Evolutionary conservation across 2,113 vertebrate genomes (phyloP).

Genomic region (Mormyrus iriodes): DNA sequence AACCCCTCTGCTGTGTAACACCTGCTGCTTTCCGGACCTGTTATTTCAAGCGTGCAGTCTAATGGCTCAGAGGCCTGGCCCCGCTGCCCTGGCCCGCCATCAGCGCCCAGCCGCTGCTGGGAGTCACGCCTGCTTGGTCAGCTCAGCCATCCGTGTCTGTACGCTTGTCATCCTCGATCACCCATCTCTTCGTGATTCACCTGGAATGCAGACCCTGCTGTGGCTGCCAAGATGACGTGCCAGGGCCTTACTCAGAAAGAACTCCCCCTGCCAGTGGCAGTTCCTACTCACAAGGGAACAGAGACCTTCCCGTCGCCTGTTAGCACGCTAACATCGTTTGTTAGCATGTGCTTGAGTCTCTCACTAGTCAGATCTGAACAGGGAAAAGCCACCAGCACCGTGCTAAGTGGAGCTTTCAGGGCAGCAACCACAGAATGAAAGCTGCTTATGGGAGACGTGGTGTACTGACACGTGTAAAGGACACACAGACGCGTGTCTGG

Average conservation of each 20-base stretch:
- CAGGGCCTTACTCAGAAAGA: neutral
- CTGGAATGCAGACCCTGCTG: neutral
- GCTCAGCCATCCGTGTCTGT: neutral
- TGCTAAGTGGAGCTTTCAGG: neutral
- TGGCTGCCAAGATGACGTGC: slow-evolving; percentile 10
- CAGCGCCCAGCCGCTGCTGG: neutral
- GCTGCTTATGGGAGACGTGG: too few species aligned
- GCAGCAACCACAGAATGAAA: neutral
- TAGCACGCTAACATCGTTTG: neutral
- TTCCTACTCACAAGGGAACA: neutral
- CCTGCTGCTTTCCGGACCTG: neutral
- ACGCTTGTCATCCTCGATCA: neutral
- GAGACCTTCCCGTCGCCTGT: neutral
- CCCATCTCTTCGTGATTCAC: neutral
- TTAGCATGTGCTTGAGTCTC: neutral
- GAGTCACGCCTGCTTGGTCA: slow-evolving; percentile 24
- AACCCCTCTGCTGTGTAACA: neutral
- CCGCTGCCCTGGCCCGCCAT: neutral
- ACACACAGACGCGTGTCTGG: neutral
- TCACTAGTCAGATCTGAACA: neutral
- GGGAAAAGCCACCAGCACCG: neutral
- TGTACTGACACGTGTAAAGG: neutral
- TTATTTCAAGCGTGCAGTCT: neutral
- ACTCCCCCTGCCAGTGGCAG: neutral
- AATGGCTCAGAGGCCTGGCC: neutral